Evolutionary conservation across 2,113 vertebrate species (phyloP).

Genomic region (Etia nguti): DNA sequence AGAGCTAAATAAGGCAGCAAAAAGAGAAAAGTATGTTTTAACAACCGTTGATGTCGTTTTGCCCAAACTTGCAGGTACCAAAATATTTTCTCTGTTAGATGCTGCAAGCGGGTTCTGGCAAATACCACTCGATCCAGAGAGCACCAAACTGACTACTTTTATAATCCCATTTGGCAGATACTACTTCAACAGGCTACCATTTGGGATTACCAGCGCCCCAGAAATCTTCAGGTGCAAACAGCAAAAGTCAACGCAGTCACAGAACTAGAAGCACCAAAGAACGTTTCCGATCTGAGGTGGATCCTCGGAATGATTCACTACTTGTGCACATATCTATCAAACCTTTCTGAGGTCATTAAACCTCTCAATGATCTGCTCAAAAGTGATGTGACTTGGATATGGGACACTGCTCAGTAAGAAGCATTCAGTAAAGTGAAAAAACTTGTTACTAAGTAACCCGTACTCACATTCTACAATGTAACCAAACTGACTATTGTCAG

Average conservation of each 20-base stretch:
- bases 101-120: neutral
- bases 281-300: neutral
- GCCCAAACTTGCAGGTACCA: neutral
- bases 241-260: neutral
- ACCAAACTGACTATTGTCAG: no score
- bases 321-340: neutral
- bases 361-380: neutral
- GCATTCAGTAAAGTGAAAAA: no score
- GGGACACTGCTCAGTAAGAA: no score
- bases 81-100: neutral
- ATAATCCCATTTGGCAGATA: neutral
- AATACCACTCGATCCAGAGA: neutral
- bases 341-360: neutral
- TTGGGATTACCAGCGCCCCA: neutral
- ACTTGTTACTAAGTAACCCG: no score
- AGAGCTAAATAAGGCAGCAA: neutral
- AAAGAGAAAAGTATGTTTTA: neutral
- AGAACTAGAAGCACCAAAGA: neutral
- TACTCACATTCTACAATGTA: no score
- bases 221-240: neutral
- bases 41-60: neutral
- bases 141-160: neutral
- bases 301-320: neutral
- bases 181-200: neutral
- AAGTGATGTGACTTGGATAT: neutral